These are phyloP conservation scores for Ruditapes philippinarum DNA, from an alignment of 1,140 invertebrate species.

Conservation along the genomic window DNA sequence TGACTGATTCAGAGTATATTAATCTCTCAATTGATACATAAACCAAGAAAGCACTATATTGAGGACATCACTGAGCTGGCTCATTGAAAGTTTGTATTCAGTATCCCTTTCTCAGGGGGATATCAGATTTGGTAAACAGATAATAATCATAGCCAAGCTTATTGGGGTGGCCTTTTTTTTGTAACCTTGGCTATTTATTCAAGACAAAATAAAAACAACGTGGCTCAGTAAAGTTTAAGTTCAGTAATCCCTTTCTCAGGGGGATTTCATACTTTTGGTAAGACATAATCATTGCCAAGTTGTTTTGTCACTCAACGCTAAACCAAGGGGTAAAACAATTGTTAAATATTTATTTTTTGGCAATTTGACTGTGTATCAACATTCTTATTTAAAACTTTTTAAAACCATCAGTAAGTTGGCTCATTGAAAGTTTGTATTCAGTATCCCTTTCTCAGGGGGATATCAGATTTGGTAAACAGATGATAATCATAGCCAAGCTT, in stretches of 20 bases:
- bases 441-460: not conserved
- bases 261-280: not conserved
- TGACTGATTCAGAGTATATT: too few relatives aligned
- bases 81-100: not conserved
- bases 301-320: too few relatives aligned
- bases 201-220: too few relatives aligned
- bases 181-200: too few relatives aligned
- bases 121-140: slow-evolving; percentile 4
- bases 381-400: too few relatives aligned
- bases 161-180: too few relatives aligned
- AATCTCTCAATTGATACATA: too few relatives aligned
- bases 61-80: not conserved
- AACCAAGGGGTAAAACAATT: too few relatives aligned
- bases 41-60: too few relatives aligned
- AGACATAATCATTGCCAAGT: not conserved
- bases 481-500: not conserved
- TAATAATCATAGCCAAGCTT: not conserved
- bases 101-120: not conserved
- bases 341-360: too few relatives aligned
- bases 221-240: not conserved
- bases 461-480: not conserved
- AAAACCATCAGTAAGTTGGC: too few relatives aligned
- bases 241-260: not conserved
- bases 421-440: not conserved
- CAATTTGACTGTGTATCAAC: too few relatives aligned